A percentile compares a stretch with the other conserved stretches of the same genome.
These are phyloP conservation scores for Rhopalosiphum padi DNA, from an alignment of 1,140 invertebrate genomes.

Conservation along the genomic window DNA sequence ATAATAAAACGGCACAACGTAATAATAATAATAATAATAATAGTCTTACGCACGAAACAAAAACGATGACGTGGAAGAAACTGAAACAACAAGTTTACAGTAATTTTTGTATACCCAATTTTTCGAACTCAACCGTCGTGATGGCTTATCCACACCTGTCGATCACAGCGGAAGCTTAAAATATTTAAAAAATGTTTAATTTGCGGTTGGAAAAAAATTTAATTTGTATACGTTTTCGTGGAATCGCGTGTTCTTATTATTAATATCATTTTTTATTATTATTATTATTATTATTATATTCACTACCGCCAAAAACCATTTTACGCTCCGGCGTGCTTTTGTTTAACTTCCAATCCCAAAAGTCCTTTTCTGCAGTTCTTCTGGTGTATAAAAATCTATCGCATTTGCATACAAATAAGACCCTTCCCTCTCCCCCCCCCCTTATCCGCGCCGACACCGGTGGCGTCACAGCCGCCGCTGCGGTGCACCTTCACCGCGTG, in stretches of 20 bases:
- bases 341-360: slow-evolving; percentile 57
- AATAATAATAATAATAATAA: slow-evolving; percentile 18
- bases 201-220: not conserved
- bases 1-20: slow-evolving; percentile 52
- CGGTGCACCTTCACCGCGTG: not conserved
- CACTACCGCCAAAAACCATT: slow-evolving; percentile 38
- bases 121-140: not conserved
- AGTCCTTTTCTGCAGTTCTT: slow-evolving; percentile 56
- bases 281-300: not conserved
- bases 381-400: slow-evolving; percentile 54
- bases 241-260: slow-evolving; percentile 9
- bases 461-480: not conserved
- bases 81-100: not conserved
- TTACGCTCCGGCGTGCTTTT: slow-evolving; percentile 54
- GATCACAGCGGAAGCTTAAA: not conserved
- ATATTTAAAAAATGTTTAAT: not conserved
- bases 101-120: not conserved
- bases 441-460: not conserved
- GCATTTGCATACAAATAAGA: slow-evolving; percentile 57
- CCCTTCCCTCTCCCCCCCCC: not conserved
- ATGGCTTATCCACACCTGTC: not conserved
- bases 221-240: slow-evolving; percentile 33
- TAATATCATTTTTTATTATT: not conserved
- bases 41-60: slow-evolving; percentile 31
- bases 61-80: not conserved